A percentile compares a stretch with the other conserved stretches of the same genome.
phyloP scores from a whole-genome alignment of 2,888 invertebrate genomes.

The Heteromurus nitidus region DNA sequence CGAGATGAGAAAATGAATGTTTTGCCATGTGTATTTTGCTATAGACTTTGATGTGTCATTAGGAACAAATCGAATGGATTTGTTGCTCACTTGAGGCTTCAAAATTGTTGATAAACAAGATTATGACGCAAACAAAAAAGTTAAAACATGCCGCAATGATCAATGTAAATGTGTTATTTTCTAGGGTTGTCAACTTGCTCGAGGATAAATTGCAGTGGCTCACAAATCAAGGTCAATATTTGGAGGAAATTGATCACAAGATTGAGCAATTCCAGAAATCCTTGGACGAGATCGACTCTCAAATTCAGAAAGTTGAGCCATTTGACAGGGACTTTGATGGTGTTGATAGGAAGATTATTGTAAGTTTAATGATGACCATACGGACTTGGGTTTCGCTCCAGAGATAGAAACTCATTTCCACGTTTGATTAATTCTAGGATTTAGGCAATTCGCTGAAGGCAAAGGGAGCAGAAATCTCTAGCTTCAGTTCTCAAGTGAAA shows the following conservation, averaged over 20 bases:
- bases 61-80: too few relatives aligned
- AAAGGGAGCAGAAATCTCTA: constrained; percentile 62
- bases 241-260: constrained; percentile 84
- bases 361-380: not conserved
- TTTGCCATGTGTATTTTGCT: too few relatives aligned
- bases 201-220: constrained; percentile 85
- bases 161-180: constrained; percentile 73
- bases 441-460: too few relatives aligned
- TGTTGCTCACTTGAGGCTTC: too few relatives aligned
- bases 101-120: constrained; percentile 6
- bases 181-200: constrained; percentile 87
- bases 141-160: too few relatives aligned
- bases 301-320: constrained; percentile 84
- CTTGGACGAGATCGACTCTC: constrained; percentile 82
- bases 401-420: too few relatives aligned
- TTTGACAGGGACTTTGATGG: constrained; percentile 84
- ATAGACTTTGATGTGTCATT: too few relatives aligned
- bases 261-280: constrained; percentile 83
- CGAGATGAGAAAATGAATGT: not conserved
- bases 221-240: constrained; percentile 84
- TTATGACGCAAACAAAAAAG: too few relatives aligned
- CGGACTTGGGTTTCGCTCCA: not conserved
- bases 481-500: constrained; percentile 69
- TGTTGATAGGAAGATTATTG: constrained; percentile 80
- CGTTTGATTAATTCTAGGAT: too few relatives aligned